A percentile compares a stretch with the other conserved stretches of the same genome.
Evolutionary conservation across 1,140 invertebrate genomes (phyloP).

Genomic region (Drosophila ironensis): DNA sequence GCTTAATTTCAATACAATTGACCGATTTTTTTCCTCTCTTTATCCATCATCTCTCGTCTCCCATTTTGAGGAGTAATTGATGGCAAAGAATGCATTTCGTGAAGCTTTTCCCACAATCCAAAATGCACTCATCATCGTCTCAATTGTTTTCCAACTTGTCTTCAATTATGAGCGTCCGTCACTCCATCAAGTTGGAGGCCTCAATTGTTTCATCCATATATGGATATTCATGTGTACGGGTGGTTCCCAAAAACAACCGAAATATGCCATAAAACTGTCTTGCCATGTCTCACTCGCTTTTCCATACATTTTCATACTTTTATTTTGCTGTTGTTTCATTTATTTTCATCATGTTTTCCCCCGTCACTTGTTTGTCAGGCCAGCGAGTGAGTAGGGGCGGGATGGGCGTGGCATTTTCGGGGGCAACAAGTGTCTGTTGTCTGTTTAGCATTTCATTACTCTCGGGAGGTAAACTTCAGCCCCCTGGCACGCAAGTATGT

Average conservation of each 20-base stretch:
- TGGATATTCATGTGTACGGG: neutral
- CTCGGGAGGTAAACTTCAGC: slow-evolving; percentile 15
- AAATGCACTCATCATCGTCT: neutral
- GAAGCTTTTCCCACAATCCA: neutral
- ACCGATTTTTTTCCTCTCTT: neutral
- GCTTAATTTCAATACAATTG: neutral
- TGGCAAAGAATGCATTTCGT: neutral
- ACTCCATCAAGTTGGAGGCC: slow-evolving; percentile 24
- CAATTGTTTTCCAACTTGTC: slow-evolving; percentile 2
- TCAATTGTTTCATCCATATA: slow-evolving; percentile 21
- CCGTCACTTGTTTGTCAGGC: slow-evolving; percentile 8
- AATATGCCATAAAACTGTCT: slow-evolving; percentile 52
- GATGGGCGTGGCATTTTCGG: slow-evolving; percentile 17
- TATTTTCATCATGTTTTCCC: neutral
- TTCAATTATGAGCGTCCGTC: slow-evolving; percentile 37
- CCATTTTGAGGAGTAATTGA: neutral
- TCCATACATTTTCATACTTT: neutral
- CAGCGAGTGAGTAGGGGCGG: too few relatives aligned
- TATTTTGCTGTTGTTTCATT: slow-evolving; percentile 6
- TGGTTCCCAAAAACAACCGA: slow-evolving; percentile 38
- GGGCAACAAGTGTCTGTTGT: slow-evolving; percentile 50
- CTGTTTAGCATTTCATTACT: slow-evolving; percentile 54
- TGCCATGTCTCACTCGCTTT: slow-evolving; percentile 13
- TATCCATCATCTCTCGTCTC: neutral
- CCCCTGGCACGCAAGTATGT: slow-evolving; percentile 39